These are phyloP conservation scores for Orius laevigatus DNA, from an alignment of 1,140 invertebrate genomes.

Conservation along the genomic window DNA sequence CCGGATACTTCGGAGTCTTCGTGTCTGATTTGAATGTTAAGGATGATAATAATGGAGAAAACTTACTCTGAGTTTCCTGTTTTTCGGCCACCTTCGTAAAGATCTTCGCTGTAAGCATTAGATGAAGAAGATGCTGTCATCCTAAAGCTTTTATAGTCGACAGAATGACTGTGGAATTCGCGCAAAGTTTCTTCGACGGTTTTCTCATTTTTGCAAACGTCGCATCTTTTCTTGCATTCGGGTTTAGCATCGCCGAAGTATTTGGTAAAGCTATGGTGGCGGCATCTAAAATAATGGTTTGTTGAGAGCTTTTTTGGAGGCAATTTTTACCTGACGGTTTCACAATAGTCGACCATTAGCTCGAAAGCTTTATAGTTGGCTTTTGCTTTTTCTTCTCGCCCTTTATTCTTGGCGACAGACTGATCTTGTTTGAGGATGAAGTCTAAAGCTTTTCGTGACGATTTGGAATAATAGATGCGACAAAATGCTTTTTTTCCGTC, in stretches of 20 bases:
- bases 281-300: too few species aligned
- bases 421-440: constrained; percentile 60
- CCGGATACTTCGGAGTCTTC: constrained; percentile 19
- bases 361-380: constrained; percentile 50
- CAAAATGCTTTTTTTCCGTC: constrained; percentile 41
- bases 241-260: constrained; percentile 63
- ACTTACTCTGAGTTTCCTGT: constrained; percentile 34
- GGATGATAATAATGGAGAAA: neutral
- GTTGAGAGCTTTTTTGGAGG: too few species aligned
- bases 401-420: constrained; percentile 34
- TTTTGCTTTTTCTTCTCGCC: constrained; percentile 38
- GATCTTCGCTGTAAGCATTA: constrained; percentile 18
- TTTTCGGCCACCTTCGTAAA: constrained; percentile 57
- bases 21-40: neutral
- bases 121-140: constrained; percentile 21
- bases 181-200: constrained; percentile 40
- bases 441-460: constrained; percentile 59
- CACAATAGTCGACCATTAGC: constrained; percentile 61
- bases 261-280: constrained; percentile 52
- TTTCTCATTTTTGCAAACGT: constrained; percentile 51
- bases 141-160: constrained; percentile 26
- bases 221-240: constrained; percentile 48
- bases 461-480: constrained; percentile 54
- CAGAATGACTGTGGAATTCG: constrained; percentile 30
- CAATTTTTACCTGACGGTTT: too few species aligned